These are phyloP conservation scores for Calvadosia cruxmelitensis DNA, from an alignment of 30 jellyfish, hydroid and myxozoan genomes.

Conservation along the genomic window DNA sequence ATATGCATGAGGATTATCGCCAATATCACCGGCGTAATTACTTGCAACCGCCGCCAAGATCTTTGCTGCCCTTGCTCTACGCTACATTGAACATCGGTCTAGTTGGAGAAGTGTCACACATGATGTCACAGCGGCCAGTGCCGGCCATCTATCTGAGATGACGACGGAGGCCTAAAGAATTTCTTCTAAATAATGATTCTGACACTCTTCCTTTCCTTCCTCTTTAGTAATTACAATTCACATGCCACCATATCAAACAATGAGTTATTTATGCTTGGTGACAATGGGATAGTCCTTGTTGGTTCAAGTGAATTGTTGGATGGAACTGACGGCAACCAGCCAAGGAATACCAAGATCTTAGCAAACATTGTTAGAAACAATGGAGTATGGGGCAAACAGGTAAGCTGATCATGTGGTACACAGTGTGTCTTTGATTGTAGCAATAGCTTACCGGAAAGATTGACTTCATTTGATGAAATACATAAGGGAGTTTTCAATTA, in stretches of 20 bases:
- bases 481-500: no score
- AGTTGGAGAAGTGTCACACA: not conserved
- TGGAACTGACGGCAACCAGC: slow-evolving; percentile 85
- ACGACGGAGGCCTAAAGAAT: not conserved
- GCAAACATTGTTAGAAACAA: slow-evolving; percentile 52
- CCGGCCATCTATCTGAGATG: not conserved
- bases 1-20: no score
- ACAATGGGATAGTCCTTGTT: slow-evolving; percentile 91
- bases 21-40: no score
- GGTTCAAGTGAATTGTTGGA: slow-evolving; percentile 46
- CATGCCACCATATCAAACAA: slow-evolving; percentile 59
- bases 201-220: slow-evolving; percentile 1
- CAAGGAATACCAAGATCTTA: slow-evolving; percentile 50
- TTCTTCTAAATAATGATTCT: no score
- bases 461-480: no score
- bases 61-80: no score
- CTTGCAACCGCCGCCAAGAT: no score
- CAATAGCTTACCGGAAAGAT: no score
- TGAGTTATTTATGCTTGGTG: slow-evolving; percentile 63
- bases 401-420: no score
- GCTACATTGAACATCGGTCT: not conserved
- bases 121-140: not conserved
- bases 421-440: no score
- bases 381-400: slow-evolving; percentile 99
- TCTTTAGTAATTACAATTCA: slow-evolving; percentile 32